A percentile compares a stretch with the other conserved stretches of the same genome.
Evolutionary conservation across 2,888 invertebrate genomes (phyloP).

Genomic region (Andrena haemorrhoa): DNA sequence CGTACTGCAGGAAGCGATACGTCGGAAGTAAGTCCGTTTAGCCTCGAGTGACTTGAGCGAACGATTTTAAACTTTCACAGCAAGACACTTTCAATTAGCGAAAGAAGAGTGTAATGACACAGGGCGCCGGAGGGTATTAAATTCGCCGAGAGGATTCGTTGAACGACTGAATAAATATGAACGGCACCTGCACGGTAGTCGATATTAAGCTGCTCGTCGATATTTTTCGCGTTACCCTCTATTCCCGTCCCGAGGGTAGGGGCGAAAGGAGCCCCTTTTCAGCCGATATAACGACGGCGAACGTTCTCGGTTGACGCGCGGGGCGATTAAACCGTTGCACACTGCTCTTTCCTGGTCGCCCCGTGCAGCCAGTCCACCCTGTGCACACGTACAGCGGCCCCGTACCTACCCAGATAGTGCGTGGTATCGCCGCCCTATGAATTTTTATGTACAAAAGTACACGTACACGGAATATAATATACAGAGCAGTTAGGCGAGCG

Average conservation of each 20-base stretch:
- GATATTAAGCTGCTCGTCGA: constrained; percentile 33
- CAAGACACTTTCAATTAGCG: no score
- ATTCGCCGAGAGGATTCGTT: background rate
- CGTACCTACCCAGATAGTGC: constrained; percentile 50
- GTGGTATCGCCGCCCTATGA: constrained; percentile 55
- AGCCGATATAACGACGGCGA: background rate
- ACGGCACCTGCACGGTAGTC: background rate
- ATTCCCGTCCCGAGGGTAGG: background rate
- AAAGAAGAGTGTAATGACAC: background rate
- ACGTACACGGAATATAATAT: constrained; percentile 66
- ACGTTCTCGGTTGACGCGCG: constrained; percentile 14
- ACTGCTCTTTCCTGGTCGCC: no score
- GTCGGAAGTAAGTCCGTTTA: no score
- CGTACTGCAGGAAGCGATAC: no score
- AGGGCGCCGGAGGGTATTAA: background rate
- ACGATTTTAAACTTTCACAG: no score
- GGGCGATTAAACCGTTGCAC: constrained; percentile 18
- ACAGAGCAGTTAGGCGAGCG: constrained; percentile 79
- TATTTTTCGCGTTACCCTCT: constrained; percentile 3
- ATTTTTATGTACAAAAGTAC: constrained; percentile 69
- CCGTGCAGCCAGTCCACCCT: constrained; percentile 12
- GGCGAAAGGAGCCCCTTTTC: background rate
- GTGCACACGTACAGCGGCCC: constrained; percentile 21
- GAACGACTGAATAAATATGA: constrained; percentile 18
- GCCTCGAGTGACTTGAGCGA: no score